Percentiles rank a stretch among this genome's conserved stretches.
These are phyloP conservation scores for Parazoanthus darwini DNA, from an alignment of 92 coral and sea anemone species.

Conservation along the genomic window DNA sequence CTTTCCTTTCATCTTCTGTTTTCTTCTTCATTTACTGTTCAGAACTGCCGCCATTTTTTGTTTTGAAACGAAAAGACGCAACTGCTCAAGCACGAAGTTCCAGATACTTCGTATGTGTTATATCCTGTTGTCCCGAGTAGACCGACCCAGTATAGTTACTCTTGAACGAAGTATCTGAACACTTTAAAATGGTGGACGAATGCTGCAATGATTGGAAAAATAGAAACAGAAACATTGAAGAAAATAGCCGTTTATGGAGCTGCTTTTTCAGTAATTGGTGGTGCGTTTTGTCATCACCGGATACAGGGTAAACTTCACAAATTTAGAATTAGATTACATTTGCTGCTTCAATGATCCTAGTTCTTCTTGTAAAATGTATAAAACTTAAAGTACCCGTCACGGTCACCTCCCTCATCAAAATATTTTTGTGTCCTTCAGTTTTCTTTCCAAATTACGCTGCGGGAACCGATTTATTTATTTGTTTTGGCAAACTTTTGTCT, in stretches of 20 bases:
- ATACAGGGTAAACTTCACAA: slow-evolving; percentile 76
- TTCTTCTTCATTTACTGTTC: neutral
- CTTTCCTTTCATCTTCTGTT: slow-evolving; percentile 23
- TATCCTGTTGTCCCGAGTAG: neutral
- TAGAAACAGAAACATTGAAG: slow-evolving; percentile 58
- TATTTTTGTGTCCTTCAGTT: no score
- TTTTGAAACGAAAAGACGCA: neutral
- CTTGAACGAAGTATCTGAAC: neutral
- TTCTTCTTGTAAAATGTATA: no score
- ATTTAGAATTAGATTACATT: no score
- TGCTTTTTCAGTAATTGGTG: slow-evolving; percentile 82
- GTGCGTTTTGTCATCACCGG: slow-evolving; percentile 84
- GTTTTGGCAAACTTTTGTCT: no score
- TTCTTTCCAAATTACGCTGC: no score
- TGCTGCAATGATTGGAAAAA: slow-evolving; percentile 5
- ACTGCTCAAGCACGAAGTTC: neutral
- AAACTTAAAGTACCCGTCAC: no score
- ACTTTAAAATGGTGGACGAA: slow-evolving; percentile 10
- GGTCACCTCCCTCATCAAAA: no score
- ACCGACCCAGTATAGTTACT: neutral
- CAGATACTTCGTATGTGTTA: neutral
- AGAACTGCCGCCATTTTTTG: slow-evolving; percentile 40
- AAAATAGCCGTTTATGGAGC: slow-evolving; percentile 89
- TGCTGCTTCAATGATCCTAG: no score
- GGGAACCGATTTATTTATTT: no score